phyloP scores from a whole-genome alignment of 2,797 vertebrate species.

The Chrosomus eos region DNA sequence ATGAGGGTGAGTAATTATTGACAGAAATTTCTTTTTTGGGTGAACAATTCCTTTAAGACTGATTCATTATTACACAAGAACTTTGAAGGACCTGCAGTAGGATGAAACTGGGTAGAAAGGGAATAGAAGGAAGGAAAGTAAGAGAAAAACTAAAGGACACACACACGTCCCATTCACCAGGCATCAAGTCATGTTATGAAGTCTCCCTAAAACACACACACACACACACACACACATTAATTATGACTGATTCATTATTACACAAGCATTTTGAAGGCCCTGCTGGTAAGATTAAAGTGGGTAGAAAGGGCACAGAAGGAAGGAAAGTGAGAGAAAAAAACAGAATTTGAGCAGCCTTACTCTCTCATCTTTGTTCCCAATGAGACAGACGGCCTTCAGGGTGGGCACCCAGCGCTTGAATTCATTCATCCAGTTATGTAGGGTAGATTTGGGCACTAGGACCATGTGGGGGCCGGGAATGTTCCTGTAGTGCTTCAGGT shows the following conservation, averaged over 20 bases:
- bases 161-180: slow-evolving; percentile 89
- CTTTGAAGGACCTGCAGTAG: neutral
- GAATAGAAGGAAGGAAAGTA: neutral
- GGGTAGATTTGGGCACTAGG: slow-evolving; percentile 87
- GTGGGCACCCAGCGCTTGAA: slow-evolving; percentile 89
- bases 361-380: slow-evolving; percentile 85
- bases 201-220: slow-evolving; percentile 75
- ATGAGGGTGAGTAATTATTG: too few relatives aligned
- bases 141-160: slow-evolving; percentile 61
- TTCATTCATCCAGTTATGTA: slow-evolving; percentile 91
- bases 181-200: slow-evolving; percentile 88
- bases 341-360: slow-evolving; percentile 70
- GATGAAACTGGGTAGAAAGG: neutral
- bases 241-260: slow-evolving; percentile 19
- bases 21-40: too few relatives aligned
- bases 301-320: neutral
- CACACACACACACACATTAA: slow-evolving; percentile 45
- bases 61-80: neutral
- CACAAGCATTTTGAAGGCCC: neutral
- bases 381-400: slow-evolving; percentile 85
- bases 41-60: neutral
- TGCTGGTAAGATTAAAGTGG: neutral
- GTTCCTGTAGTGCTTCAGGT: slow-evolving; percentile 88
- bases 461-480: slow-evolving; percentile 92
- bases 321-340: neutral